phyloP scores from a whole-genome alignment of 2,797 vertebrate genomes.

The Gymnopithys bicolor region DNA sequence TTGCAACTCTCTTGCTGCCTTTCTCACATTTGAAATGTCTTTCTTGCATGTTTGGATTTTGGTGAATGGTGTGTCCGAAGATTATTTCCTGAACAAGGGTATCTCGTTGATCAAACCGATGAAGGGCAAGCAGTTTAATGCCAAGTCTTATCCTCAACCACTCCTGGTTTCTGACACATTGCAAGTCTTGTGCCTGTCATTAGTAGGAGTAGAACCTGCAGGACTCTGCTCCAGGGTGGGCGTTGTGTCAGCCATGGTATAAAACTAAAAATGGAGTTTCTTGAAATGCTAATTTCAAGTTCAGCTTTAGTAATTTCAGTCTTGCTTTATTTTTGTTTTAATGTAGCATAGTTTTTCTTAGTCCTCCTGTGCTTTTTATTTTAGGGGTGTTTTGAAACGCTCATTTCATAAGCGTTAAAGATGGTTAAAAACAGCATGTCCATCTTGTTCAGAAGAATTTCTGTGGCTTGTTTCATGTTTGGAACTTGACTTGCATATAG shows the following conservation, averaged over 20 bases:
- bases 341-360: neutral
- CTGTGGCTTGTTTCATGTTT: neutral
- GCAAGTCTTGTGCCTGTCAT: neutral
- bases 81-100: neutral
- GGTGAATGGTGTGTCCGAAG: neutral
- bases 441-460: neutral
- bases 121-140: neutral
- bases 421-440: neutral
- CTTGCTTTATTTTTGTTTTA: neutral
- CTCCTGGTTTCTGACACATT: neutral
- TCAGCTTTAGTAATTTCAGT: neutral
- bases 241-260: neutral
- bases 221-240: neutral
- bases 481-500: too few relatives aligned
- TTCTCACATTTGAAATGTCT: neutral
- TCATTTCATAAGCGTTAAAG: neutral
- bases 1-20: neutral
- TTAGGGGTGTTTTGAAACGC: neutral
- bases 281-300: neutral
- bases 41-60: neutral
- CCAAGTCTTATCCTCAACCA: neutral
- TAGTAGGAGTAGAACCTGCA: neutral
- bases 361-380: neutral
- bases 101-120: neutral
- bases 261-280: neutral